phyloP scores from a whole-genome alignment of 2,888 invertebrate genomes.

The Drosophila kuntzei region DNA sequence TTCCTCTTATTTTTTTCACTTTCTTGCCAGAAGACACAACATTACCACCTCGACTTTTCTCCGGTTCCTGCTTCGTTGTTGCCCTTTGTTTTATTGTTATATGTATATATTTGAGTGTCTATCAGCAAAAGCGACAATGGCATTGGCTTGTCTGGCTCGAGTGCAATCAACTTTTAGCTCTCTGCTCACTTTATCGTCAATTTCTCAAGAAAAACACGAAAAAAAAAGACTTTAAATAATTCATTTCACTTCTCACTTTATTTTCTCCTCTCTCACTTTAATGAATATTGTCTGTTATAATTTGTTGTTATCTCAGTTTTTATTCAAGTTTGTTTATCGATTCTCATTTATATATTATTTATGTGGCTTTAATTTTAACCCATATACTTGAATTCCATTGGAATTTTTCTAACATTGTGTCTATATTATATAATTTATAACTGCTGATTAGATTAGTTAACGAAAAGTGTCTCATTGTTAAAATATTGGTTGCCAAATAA shows the following conservation, averaged over 20 bases:
- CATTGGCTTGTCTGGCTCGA: conserved; percentile 59
- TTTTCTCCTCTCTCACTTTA: not conserved
- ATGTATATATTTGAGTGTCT: conserved; percentile 39
- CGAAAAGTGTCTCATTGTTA: conserved; percentile 20
- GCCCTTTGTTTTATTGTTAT: conserved; percentile 40
- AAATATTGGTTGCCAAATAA: conserved; percentile 22
- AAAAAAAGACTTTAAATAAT: conserved; percentile 1
- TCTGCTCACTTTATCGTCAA: conserved; percentile 23
- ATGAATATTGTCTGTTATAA: conserved; percentile 1
- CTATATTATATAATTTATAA: conserved; percentile 8
- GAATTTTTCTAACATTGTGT: conserved; percentile 4
- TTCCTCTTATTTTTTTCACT: conserved; percentile 8
- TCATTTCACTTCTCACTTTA: conserved; percentile 4
- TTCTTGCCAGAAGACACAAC: conserved; percentile 9
- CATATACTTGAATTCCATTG: conserved; percentile 9
- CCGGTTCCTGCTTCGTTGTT: conserved; percentile 29
- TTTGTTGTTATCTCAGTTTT: conserved; percentile 1
- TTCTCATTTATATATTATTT: not conserved
- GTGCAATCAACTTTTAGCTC: conserved; percentile 54
- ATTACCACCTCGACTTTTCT: conserved; percentile 24
- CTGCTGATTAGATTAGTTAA: conserved; percentile 38
- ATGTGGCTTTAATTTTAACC: not conserved
- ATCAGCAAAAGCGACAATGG: conserved; percentile 46
- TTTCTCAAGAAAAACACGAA: conserved; percentile 10
- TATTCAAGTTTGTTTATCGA: conserved; percentile 11